Evolutionary conservation across 35 echinoderm and acorn worm species (phyloP).

Genomic region (Holothuria glaberrima): DNA sequence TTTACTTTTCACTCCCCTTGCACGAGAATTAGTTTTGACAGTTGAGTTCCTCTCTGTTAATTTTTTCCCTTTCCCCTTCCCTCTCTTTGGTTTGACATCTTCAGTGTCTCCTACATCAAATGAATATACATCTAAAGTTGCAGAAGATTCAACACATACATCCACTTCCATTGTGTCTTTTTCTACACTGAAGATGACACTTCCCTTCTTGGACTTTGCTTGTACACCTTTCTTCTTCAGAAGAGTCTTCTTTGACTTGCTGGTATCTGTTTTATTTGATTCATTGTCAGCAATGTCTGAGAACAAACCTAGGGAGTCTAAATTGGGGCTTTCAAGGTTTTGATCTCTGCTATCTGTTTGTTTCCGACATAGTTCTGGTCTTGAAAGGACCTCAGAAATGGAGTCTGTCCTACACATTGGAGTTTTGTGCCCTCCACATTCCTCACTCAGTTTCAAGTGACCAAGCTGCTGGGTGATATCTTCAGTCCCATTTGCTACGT

Average conservation of each 20-base stretch:
- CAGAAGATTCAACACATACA: not conserved
- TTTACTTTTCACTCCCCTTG: not conserved
- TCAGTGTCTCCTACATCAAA: constrained; percentile 16
- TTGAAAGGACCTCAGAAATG: not conserved
- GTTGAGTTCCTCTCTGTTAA: not conserved
- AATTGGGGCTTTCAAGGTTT: not conserved
- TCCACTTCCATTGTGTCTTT: not conserved
- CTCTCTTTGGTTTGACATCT: constrained; percentile 53
- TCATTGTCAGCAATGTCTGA: constrained; percentile 8
- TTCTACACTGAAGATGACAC: not conserved
- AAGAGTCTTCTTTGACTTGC: constrained; percentile 34
- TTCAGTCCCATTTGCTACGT: not conserved
- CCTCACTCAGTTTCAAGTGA: constrained; percentile 1
- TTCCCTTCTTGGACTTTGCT: constrained; percentile 51
- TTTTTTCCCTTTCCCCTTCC: constrained; percentile 48
- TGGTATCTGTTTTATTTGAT: not conserved
- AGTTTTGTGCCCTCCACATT: not conserved
- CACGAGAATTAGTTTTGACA: not conserved
- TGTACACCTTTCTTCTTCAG: constrained; percentile 24
- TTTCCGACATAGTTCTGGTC: constrained; percentile 34
- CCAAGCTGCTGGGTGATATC: constrained; percentile 39
- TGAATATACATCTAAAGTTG: constrained; percentile 17
- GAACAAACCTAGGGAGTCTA: constrained; percentile 31
- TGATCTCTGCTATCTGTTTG: not conserved
- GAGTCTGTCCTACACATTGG: constrained; percentile 19